These are phyloP conservation scores for Oreocharis arfaki DNA, from an alignment of 2,113 vertebrate genomes.

Conservation along the genomic window DNA sequence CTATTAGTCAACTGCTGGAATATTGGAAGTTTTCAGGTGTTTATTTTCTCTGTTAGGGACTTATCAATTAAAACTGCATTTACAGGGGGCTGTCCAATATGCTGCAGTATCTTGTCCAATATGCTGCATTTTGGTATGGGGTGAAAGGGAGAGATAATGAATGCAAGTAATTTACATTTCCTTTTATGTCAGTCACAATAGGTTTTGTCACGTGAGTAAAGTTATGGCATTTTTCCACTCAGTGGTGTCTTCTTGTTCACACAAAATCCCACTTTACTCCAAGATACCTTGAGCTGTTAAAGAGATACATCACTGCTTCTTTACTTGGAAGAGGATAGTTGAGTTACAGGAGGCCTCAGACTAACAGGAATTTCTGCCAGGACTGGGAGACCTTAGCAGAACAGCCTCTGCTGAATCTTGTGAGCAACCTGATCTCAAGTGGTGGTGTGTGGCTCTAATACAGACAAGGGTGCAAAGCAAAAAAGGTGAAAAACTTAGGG, in stretches of 20 bases:
- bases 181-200: neutral
- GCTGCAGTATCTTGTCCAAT: neutral
- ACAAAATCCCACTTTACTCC: neutral
- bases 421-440: neutral
- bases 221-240: neutral
- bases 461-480: neutral
- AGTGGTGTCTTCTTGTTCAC: neutral
- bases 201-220: neutral
- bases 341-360: neutral
- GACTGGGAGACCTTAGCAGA: neutral
- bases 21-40: conserved; percentile 1
- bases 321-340: neutral
- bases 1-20: neutral
- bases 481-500: fast-evolving
- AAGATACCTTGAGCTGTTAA: neutral
- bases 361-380: neutral
- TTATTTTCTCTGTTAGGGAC: conserved; percentile 15
- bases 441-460: neutral
- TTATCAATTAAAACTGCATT: neutral
- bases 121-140: neutral
- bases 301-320: neutral
- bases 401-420: neutral
- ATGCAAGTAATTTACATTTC: neutral
- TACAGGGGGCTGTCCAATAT: neutral
- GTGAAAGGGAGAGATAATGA: neutral